Conservation (phyloP, 2,113 vertebrate genomes). For the Chionis minor region DNA sequence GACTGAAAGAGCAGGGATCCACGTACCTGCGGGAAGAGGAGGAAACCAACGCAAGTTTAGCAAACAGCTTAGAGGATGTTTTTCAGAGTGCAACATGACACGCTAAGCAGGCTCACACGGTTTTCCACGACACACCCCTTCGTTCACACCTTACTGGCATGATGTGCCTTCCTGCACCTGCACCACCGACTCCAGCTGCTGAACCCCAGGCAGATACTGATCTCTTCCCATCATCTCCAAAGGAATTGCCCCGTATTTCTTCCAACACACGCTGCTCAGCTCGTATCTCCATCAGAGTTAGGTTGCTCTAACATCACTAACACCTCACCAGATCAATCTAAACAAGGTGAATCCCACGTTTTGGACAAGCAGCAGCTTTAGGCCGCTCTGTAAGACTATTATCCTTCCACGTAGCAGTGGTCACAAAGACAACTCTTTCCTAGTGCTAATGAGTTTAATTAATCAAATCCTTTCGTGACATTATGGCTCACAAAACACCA, state of each 20-base stretch:
- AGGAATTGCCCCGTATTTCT: background rate
- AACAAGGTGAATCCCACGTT: background rate
- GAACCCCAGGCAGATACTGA: rapidly evolving
- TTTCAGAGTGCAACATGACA: background rate
- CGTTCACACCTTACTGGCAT: background rate
- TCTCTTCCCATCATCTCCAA: background rate
- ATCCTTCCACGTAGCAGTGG: background rate
- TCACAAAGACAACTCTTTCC: background rate
- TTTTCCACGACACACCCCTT: background rate
- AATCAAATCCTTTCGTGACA: background rate
- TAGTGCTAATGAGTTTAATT: background rate
- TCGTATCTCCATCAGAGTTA: background rate
- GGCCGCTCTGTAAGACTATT: background rate
- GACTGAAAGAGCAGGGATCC: background rate
- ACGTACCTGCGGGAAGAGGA: background rate
- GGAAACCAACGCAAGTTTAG: background rate
- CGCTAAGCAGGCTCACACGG: background rate
- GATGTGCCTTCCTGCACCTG: background rate
- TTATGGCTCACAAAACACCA: background rate
- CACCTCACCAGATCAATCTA: background rate
- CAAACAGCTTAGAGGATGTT: background rate
- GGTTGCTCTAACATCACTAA: background rate
- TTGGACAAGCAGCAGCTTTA: background rate
- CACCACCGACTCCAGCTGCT: background rate
- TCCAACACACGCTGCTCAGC: rapidly evolving